Evolutionary conservation across 2,113 vertebrate genomes (phyloP).

Genomic region (Eretmodus cyanostictus): DNA sequence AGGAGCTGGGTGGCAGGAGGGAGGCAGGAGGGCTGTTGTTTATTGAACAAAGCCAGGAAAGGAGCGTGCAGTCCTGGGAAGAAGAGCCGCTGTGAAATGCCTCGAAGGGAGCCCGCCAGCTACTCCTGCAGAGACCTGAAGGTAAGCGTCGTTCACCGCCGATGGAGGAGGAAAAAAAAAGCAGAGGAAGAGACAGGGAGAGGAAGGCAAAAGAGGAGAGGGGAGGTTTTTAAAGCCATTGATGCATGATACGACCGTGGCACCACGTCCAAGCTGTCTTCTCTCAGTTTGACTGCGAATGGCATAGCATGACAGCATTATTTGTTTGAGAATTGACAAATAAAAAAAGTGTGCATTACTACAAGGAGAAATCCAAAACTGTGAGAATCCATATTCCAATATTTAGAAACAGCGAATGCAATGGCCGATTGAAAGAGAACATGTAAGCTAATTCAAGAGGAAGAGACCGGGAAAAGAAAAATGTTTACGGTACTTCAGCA

Average conservation of each 20-base stretch:
- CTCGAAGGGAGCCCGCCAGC: slow-evolving; percentile 58
- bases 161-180: background rate
- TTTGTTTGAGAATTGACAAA: slow-evolving; percentile 10
- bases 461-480: background rate
- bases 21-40: slow-evolving; percentile 44
- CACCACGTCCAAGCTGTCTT: slow-evolving; percentile 8
- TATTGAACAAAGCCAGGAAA: slow-evolving; percentile 57
- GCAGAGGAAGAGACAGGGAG: background rate
- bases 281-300: slow-evolving; percentile 16
- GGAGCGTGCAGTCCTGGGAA: slow-evolving; percentile 51
- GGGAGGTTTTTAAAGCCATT: slow-evolving; percentile 11
- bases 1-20: slow-evolving; percentile 53
- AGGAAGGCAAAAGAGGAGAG: background rate
- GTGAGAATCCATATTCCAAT: background rate
- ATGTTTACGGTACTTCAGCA: slow-evolving; percentile 11
- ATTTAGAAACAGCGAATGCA: background rate
- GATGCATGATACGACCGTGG: slow-evolving; percentile 31
- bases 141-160: slow-evolving; percentile 49
- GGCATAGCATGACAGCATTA: slow-evolving; percentile 29
- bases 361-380: background rate
- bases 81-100: slow-evolving; percentile 65
- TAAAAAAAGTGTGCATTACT: slow-evolving; percentile 4
- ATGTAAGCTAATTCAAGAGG: background rate
- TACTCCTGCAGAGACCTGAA: slow-evolving; percentile 68
- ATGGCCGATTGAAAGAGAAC: background rate